Base-by-base conservation (phyloP, 2,113 vertebrate species). In the Hippolais icterina region DNA sequence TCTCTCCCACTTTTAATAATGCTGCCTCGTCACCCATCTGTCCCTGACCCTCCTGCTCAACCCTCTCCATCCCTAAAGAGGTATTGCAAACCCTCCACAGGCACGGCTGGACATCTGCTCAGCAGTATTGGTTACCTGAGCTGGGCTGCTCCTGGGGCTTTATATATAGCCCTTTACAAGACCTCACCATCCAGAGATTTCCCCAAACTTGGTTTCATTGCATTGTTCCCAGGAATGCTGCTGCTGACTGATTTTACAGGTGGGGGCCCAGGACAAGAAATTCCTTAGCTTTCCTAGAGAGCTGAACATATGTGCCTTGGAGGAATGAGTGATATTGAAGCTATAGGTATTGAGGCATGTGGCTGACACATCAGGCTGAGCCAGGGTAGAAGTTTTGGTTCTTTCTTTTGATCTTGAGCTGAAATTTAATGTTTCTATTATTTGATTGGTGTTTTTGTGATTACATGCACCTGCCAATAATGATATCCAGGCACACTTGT, bases 361-460 rank as follows among this genome's bases (percentile, higher is more conserved):
- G 94, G 69, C 76, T 90, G 79, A 88, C 90, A 93, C 59, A 50
- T 92, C 76, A 39, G 83, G 59, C 69, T 86, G 76, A 78, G 52
- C 19, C 25, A 60, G 61, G 79, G 54, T 88, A 81, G 52, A 93
- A 72, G 59, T 70, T 90, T 92, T 54, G 68, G 25, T 80, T 81
- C 54, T 11, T 50, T 94, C 90, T 86, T 96, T 96, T 95, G 87
- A 96, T 97, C 92, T 68, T 31, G 31, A 86, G 57, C 64, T 75
- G 76, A 89, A 91, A 83, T 81, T 80, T 93, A 76, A 82, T 95
- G 89, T 85, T 95, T 96, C 86, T 96, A 79, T 79, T 87, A 96
- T 94, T 93, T 93, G 57, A 96, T 94, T 89, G 81, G 89, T 95
- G 93, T 61, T 94, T 91, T 85, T 85, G 70, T 89, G 94, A 93